A percentile compares a stretch with the other conserved stretches of the same genome.
Evolutionary conservation across 2,797 vertebrate species (phyloP).

Genomic region (Helicolenus hilgendorfi): DNA sequence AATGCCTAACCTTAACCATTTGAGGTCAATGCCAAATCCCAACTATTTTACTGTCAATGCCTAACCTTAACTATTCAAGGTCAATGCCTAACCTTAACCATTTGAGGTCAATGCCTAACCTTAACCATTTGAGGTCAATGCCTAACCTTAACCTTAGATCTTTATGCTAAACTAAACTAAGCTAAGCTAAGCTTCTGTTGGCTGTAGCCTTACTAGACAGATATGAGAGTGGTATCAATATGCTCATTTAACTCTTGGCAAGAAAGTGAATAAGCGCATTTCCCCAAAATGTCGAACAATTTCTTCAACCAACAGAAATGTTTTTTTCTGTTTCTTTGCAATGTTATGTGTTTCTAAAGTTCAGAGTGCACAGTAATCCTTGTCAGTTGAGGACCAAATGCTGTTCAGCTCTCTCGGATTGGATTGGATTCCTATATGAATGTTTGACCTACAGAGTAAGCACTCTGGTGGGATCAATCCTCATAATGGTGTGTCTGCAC

Average conservation of each 20-base stretch:
- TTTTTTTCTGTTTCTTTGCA: background rate
- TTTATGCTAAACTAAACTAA: background rate
- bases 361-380: background rate
- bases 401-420: background rate
- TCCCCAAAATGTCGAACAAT: background rate
- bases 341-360: background rate
- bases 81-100: too few relatives aligned
- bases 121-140: too few relatives aligned
- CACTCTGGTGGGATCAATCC: slow-evolving; percentile 8
- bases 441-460: slow-evolving; percentile 11
- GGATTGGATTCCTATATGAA: background rate
- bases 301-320: background rate
- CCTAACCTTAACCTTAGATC: background rate
- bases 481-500: background rate
- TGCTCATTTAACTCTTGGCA: background rate
- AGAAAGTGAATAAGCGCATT: background rate
- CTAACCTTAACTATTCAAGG: too few relatives aligned
- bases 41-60: too few relatives aligned
- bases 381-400: background rate
- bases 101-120: too few relatives aligned
- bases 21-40: too few relatives aligned
- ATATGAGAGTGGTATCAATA: background rate
- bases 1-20: too few relatives aligned
- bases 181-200: background rate
- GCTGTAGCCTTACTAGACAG: background rate